Percentiles rank a stretch among this genome's conserved stretches.
phyloP scores from a whole-genome alignment of 2,113 vertebrate genomes.

The Campylorhamphus procurvoides region DNA sequence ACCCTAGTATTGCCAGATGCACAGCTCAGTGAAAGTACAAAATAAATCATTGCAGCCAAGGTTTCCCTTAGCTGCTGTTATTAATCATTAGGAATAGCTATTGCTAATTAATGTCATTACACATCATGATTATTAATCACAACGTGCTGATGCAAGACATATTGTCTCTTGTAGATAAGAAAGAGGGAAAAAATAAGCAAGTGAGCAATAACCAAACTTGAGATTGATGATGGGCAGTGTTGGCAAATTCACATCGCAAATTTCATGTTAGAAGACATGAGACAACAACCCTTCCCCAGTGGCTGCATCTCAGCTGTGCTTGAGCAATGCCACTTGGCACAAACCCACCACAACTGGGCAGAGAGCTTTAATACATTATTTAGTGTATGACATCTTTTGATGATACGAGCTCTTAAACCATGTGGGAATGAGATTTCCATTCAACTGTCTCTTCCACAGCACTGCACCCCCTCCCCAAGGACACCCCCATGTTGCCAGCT shows the following conservation, averaged over 20 bases:
- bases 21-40: not conserved
- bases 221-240: fast-evolving
- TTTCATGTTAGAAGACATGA: not conserved
- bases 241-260: not conserved
- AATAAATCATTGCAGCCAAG: constrained; percentile 40
- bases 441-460: not conserved
- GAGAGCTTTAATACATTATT: not conserved
- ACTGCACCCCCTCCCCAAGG: not conserved
- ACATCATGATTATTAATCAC: constrained; percentile 40
- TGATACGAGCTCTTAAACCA: not conserved
- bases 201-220: not conserved
- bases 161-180: not conserved
- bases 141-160: constrained; percentile 42
- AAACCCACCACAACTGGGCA: not conserved
- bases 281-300: not conserved
- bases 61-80: constrained; percentile 36
- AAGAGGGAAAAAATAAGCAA: not conserved
- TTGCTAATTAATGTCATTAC: constrained; percentile 61
- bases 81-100: constrained; percentile 55
- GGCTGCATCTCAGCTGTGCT: not conserved
- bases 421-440: not conserved
- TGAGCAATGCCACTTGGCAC: not conserved
- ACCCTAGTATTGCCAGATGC: not conserved
- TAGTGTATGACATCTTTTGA: not conserved
- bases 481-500: not conserved